A percentile compares a stretch with the other conserved stretches of the same genome.
These are phyloP conservation scores for Caenorhabditis wallacei DNA, from an alignment of 2,888 invertebrate species.

Conservation along the genomic window DNA sequence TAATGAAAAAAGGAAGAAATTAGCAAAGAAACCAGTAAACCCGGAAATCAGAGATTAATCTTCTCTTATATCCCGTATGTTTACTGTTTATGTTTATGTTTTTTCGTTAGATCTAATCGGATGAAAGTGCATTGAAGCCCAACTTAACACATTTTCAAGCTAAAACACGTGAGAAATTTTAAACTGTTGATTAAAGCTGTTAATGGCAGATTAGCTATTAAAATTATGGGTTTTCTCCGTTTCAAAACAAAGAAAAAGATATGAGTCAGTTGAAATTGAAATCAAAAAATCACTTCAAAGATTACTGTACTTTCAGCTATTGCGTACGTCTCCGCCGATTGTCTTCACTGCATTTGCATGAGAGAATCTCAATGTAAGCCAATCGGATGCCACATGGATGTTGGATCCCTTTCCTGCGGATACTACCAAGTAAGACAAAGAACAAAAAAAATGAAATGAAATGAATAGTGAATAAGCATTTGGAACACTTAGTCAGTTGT, in stretches of 20 bases:
- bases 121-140: conserved; percentile 30
- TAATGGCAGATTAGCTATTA: not conserved
- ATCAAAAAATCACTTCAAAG: not conserved
- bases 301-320: conserved; percentile 53
- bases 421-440: conserved; percentile 74
- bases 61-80: conserved; percentile 12
- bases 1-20: not conserved
- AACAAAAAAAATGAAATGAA: not conserved
- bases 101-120: conserved; percentile 2
- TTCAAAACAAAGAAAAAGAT: conserved; percentile 15
- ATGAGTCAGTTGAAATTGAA: not conserved
- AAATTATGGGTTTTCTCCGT: conserved; percentile 5
- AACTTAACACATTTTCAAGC: conserved; percentile 4
- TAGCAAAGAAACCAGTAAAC: not conserved
- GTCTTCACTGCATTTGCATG: conserved; percentile 76
- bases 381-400: conserved; percentile 78
- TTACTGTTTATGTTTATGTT: conserved; percentile 44
- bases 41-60: conserved; percentile 46
- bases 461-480: no score
- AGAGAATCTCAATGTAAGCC: conserved; percentile 78
- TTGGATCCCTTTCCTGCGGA: conserved; percentile 79
- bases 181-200: conserved; percentile 9
- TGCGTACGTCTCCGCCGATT: conserved; percentile 69
- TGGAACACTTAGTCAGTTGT: not conserved
- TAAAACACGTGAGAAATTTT: conserved; percentile 17